Conservation (phyloP, 2,797 vertebrate species). For the Typhlichthys subterraneus region DNA sequence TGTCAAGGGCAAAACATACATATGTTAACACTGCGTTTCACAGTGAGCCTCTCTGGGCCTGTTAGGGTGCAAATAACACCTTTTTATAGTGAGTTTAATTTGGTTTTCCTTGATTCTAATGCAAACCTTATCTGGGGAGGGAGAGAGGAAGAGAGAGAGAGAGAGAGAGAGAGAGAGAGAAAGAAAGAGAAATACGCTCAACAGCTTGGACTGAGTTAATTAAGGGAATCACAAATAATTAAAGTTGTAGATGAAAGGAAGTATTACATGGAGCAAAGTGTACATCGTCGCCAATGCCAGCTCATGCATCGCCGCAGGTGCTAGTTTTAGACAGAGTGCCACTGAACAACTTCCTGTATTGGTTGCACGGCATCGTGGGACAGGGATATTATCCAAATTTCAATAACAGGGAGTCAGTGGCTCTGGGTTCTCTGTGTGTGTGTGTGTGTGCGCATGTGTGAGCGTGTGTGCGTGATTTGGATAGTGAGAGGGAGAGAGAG, state of each 20-base stretch:
- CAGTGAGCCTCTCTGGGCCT: constrained; percentile 51
- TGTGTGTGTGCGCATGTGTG: not conserved
- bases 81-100: constrained; percentile 29
- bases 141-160: no score
- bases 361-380: constrained; percentile 74
- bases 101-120: constrained; percentile 27
- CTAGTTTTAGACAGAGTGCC: constrained; percentile 72
- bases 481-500: not conserved
- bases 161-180: no score
- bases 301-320: constrained; percentile 77
- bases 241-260: no score
- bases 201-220: no score
- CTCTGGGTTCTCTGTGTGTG: constrained; percentile 64
- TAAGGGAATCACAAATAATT: no score
- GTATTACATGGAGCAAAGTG: constrained; percentile 72
- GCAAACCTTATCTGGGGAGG: not conserved
- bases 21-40: constrained; percentile 75
- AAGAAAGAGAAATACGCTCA: no score
- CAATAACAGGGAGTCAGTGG: constrained; percentile 81
- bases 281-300: constrained; percentile 82
- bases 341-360: constrained; percentile 83
- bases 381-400: constrained; percentile 81
- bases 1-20: constrained; percentile 73
- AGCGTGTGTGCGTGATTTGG: constrained; percentile 40
- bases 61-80: constrained; percentile 41